phyloP scores from a whole-genome alignment of 2,113 vertebrate genomes.

The Megaptera novaeangliae region DNA sequence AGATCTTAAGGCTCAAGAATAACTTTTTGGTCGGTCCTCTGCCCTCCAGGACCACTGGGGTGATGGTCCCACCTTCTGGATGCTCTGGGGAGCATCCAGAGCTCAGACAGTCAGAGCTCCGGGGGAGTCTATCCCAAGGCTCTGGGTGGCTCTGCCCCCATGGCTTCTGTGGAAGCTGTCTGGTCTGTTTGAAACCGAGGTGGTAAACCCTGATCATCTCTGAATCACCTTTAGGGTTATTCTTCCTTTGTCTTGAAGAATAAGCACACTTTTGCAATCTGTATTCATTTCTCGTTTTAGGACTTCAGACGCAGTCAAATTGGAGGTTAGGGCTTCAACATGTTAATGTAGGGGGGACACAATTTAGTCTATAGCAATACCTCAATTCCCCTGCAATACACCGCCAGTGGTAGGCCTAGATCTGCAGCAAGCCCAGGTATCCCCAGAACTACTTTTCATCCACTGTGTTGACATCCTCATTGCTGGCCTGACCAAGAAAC shows the following conservation, averaged over 20 bases:
- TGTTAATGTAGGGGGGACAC: background rate
- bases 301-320: background rate
- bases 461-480: background rate
- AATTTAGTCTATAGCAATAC: background rate
- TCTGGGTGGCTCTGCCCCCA: background rate
- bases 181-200: background rate
- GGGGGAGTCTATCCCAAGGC: background rate
- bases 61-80: background rate
- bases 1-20: background rate
- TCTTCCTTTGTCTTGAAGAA: background rate
- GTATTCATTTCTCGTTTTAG: background rate
- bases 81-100: too few relatives aligned
- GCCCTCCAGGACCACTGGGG: background rate
- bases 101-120: background rate
- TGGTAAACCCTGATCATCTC: background rate
- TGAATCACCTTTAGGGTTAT: background rate
- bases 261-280: background rate
- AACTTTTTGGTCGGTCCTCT: background rate
- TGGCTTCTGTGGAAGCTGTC: background rate
- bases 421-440: background rate
- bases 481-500: background rate
- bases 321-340: background rate
- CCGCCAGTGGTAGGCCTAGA: background rate
- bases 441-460: background rate
- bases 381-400: background rate